Evolutionary conservation across 2,113 vertebrate species (phyloP).

Genomic region (Bubalus kerabau): DNA sequence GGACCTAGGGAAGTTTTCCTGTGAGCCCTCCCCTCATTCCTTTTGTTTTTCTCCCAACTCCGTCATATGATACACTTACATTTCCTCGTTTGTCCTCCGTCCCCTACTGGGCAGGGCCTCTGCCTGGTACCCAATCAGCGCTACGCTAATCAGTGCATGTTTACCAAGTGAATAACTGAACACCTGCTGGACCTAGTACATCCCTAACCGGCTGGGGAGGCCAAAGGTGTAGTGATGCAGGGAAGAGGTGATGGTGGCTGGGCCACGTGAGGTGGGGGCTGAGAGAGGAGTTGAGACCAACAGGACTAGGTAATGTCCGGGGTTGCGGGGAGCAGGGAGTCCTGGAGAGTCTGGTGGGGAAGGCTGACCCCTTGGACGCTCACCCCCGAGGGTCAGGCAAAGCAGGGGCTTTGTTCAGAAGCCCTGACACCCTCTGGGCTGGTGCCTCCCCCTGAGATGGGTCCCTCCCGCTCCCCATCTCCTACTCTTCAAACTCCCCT

Average conservation of each 20-base stretch:
- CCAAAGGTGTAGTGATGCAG: neutral
- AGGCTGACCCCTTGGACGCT: neutral
- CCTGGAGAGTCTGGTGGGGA: neutral
- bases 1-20: neutral
- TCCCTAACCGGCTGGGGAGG: fast-evolving
- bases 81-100: neutral
- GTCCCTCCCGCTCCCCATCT: fast-evolving
- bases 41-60: neutral
- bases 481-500: neutral
- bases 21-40: neutral
- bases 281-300: neutral
- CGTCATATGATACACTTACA: fast-evolving
- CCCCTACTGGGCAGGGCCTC: neutral
- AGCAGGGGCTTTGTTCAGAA: neutral
- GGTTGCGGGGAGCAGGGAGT: neutral
- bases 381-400: neutral
- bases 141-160: fast-evolving
- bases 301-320: neutral
- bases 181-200: neutral
- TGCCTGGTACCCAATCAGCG: neutral
- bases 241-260: neutral
- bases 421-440: neutral
- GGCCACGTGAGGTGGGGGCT: neutral
- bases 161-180: too few relatives aligned
- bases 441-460: neutral